Percentiles rank a stretch among this genome's conserved stretches.
Evolutionary conservation across 2,113 vertebrate species (phyloP).

Genomic region (Saccopteryx bilineata): DNA sequence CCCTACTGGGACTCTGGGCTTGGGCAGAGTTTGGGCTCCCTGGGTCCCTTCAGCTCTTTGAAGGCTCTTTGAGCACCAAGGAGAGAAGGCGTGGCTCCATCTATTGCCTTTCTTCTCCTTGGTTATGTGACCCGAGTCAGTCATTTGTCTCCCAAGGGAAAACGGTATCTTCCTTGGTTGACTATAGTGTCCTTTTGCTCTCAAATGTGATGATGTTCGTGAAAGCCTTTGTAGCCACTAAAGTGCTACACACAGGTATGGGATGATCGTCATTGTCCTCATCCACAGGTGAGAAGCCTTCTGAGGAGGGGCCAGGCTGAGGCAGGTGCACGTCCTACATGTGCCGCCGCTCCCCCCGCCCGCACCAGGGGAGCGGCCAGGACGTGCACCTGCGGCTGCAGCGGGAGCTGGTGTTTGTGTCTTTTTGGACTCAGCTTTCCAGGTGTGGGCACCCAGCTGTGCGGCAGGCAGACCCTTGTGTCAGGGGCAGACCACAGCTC

Average conservation of each 20-base stretch:
- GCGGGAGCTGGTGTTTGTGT: not conserved
- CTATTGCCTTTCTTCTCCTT: not conserved
- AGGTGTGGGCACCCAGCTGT: not conserved
- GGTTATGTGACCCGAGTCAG: not conserved
- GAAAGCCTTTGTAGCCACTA: not conserved
- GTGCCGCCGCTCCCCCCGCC: not conserved
- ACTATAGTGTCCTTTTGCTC: not conserved
- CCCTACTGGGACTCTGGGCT: not conserved
- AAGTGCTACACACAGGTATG: not conserved
- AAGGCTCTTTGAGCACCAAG: not conserved
- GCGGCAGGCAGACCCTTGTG: too few relatives aligned
- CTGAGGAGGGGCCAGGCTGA: not conserved
- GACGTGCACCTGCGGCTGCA: rapidly evolving
- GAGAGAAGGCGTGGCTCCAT: not conserved
- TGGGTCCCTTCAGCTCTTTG: not conserved
- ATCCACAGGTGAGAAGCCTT: not conserved
- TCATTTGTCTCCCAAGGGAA: not conserved
- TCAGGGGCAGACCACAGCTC: not conserved
- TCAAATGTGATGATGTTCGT: not conserved
- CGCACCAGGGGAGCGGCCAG: rapidly evolving
- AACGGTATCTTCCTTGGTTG: not conserved
- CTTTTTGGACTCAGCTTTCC: not conserved
- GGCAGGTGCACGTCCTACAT: rapidly evolving
- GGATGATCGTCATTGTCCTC: too few relatives aligned
- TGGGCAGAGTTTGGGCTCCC: not conserved